Percentiles rank a stretch among this genome's conserved stretches.
Conservation (phyloP, 2,113 vertebrate species). For the Seriola rivoliana region DNA sequence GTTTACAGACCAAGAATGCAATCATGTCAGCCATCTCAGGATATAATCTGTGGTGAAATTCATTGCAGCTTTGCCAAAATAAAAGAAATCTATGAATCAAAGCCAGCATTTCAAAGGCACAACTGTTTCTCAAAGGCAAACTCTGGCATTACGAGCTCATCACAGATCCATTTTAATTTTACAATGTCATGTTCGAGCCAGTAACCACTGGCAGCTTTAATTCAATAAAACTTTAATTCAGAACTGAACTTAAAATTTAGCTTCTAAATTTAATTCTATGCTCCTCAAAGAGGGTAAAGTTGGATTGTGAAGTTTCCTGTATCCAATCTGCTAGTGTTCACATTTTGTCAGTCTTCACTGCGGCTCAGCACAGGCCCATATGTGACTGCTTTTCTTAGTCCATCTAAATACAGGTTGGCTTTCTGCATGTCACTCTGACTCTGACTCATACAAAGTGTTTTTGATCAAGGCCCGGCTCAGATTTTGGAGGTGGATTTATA, state of each 20-base stretch:
- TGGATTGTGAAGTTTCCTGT: background rate
- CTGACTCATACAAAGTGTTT: slow-evolving; percentile 21
- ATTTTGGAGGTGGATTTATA: background rate
- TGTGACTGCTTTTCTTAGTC: slow-evolving; percentile 30
- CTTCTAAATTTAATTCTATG: background rate
- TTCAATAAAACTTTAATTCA: slow-evolving; percentile 15
- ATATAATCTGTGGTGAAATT: background rate
- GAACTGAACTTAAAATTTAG: background rate
- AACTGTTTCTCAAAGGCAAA: background rate
- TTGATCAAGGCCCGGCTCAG: background rate
- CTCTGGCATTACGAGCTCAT: background rate
- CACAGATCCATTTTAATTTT: slow-evolving; percentile 11
- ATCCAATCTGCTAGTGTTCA: background rate
- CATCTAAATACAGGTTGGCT: slow-evolving; percentile 26
- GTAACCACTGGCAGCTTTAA: slow-evolving; percentile 6
- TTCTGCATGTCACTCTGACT: background rate
- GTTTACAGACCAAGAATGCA: background rate
- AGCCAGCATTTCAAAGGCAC: background rate
- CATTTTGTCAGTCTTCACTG: slow-evolving; percentile 1
- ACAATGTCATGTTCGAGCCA: background rate
- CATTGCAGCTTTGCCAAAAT: background rate
- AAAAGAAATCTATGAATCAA: background rate
- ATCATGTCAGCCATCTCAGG: background rate
- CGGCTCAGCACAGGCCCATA: background rate
- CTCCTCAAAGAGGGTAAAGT: background rate